Percentiles rank a stretch among this genome's conserved stretches.
Conservation (phyloP, 2,113 vertebrate species). For the Sander lucioperca region DNA sequence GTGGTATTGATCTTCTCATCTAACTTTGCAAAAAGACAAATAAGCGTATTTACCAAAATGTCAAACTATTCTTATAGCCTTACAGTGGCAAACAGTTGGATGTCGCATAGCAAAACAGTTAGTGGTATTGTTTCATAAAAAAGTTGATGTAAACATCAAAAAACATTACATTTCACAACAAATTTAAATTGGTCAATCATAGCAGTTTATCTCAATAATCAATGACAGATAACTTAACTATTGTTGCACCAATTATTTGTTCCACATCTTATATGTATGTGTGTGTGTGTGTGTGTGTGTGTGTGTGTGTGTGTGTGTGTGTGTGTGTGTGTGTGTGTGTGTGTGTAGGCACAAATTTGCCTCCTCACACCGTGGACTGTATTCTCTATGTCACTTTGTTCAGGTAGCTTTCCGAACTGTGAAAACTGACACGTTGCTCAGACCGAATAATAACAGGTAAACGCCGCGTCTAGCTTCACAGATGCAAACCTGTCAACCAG, state of each 20-base stretch:
- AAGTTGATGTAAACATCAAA: too few species aligned
- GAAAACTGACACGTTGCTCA: slow-evolving; percentile 54
- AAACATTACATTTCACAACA: too few species aligned
- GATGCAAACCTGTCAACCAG: slow-evolving; percentile 78
- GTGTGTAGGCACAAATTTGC: background rate
- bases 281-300: too few species aligned
- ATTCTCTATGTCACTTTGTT: slow-evolving; percentile 64
- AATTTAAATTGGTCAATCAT: too few species aligned
- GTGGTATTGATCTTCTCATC: background rate
- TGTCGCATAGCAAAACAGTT: too few species aligned
- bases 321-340: background rate
- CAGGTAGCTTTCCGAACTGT: slow-evolving; percentile 54
- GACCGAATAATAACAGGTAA: slow-evolving; percentile 81
- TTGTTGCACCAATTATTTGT: too few species aligned
- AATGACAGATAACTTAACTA: too few species aligned
- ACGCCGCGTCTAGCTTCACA: slow-evolving; percentile 51
- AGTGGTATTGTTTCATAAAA: too few species aligned
- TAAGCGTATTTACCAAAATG: background rate
- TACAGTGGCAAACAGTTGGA: too few species aligned
- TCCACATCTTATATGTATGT: too few species aligned
- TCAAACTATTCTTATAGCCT: too few species aligned
- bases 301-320: background rate
- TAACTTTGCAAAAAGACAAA: background rate
- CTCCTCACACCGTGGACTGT: slow-evolving; percentile 53
- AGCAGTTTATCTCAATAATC: too few species aligned